Conservation (phyloP, 2,888 invertebrate species). For the Aphidius colemani region DNA sequence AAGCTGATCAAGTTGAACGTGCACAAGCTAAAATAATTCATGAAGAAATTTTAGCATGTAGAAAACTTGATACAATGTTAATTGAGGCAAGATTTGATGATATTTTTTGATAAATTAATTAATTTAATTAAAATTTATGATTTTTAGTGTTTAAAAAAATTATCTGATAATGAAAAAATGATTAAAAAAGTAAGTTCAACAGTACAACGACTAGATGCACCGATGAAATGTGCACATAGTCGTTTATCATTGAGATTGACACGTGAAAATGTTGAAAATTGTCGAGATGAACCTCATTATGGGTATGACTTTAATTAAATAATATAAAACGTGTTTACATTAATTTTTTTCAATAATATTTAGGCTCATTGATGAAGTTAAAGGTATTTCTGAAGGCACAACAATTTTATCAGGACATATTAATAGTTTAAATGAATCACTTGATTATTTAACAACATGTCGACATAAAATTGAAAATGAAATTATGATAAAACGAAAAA, state of each 20-base stretch:
- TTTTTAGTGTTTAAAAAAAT: slow-evolving; percentile 33
- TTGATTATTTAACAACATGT: slow-evolving; percentile 45
- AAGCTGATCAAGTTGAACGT: slow-evolving; percentile 63
- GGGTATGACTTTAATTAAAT: slow-evolving; percentile 26
- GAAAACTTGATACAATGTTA: slow-evolving; percentile 35
- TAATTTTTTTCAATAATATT: slow-evolving; percentile 1
- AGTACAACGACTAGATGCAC: slow-evolving; percentile 33
- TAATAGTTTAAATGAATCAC: slow-evolving; percentile 51
- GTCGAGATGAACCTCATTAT: slow-evolving; percentile 36
- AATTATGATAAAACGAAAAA: slow-evolving; percentile 57
- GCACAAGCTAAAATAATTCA: slow-evolving; percentile 61
- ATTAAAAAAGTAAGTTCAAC: slow-evolving; percentile 28
- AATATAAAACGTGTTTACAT: neutral
- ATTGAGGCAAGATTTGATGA: slow-evolving; percentile 21
- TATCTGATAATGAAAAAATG: slow-evolving; percentile 31
- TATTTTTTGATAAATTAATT: neutral
- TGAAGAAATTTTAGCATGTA: slow-evolving; percentile 27
- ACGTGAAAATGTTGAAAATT: slow-evolving; percentile 34
- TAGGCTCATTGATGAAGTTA: slow-evolving; percentile 53
- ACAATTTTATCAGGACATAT: slow-evolving; percentile 49
- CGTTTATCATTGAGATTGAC: slow-evolving; percentile 30
- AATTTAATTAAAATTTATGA: too few relatives aligned
- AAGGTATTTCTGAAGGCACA: slow-evolving; percentile 44
- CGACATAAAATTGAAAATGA: slow-evolving; percentile 54
- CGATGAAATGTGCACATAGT: slow-evolving; percentile 37